Evolutionary conservation across 2,113 vertebrate species (phyloP), one percentile per base, ranked within the genome.

Genomic region (Poeciliopsis prolifica): DNA sequence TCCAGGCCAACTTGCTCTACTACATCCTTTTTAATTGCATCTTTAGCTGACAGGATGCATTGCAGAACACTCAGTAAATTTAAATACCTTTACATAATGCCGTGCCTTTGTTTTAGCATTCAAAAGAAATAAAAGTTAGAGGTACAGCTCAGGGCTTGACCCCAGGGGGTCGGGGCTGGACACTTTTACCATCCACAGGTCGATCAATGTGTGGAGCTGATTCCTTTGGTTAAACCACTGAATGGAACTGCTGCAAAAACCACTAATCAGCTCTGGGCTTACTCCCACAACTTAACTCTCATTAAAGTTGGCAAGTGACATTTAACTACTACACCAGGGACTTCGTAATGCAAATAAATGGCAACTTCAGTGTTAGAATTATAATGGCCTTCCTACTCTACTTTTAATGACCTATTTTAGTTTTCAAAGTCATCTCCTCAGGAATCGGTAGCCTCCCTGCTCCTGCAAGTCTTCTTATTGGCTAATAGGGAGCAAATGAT

Each of bases 401-500:
- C 91, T 92, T 94, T 93, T 92, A 94, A 93, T 94, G 91, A 94
- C 88, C 89, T 85, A 86, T 84, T 90, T 85, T 86, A 90, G 82
- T 92, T 94, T 92, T 92, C 87, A 93, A 93, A 91, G 91, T 94
- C 90, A 90, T 87, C 87, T 87, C 85, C 73, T 86, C 78, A 35
- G 83, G 81, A 89, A 86, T 51, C 80, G 83, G 88, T 86, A 77
- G 79, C 78, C 74, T 65, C 44, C 64, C 61, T 62, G 70, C 75
- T 83, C 79, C 75, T 83, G 72, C 80, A 78, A 87, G 77, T 74
- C 82, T 89, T 85, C 83, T 88, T 74, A 86, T 89, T 91, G 87
- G 88, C 85, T 91, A 92, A 91, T 90, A 80, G 86, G 86, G 83
- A 85, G 88, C 87, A 91, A 91, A 82, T 11, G 17, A 82, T 89